Evolutionary conservation across 2,888 invertebrate genomes (phyloP), one percentile per base, ranked within the genome.

Genomic region (Allolobophora icterica): DNA sequence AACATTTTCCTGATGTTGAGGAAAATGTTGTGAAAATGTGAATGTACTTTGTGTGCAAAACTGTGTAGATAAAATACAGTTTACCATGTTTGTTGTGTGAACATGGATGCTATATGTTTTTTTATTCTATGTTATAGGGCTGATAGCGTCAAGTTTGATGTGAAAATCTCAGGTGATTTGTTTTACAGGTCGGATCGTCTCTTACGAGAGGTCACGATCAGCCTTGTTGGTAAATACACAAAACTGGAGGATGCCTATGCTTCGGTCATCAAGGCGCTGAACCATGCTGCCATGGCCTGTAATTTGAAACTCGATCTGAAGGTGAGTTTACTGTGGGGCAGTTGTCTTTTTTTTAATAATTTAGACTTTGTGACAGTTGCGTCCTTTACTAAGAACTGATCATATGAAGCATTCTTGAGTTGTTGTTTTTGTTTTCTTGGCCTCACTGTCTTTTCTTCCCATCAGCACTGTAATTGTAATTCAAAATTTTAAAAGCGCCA

Each of bases 181-280:
- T 71, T 30, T 52, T 92, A 34, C 93, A 96, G 97, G 71, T 97
- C 97, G 84, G 98, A 98, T 94, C 97, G 97, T 93, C 96, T 98
- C 21, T 96, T 97, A n/a, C 97, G 97, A 94, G 97, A 97, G 94
- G 98, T 99, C 0, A 97, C 96, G 92, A 99, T 99, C 91, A 97
- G 97, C 3, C 96, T 99, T 6, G 99, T 99, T 3, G 99, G 99
- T 15, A 99, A 99, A 96, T 99, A 99, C 94, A 99, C 99, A 0
- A 97, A 97, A 94, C 96, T 99, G 30, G 97, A 98, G 94, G 99
- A 99, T 96, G 97, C 99, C 0, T 99, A 99, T 94, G 98, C 99
- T 0, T 99, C 99, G 0, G 98, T 99, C 0, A 97, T 97, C 0
- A 99, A 99, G 96, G 98, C 99, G 0, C 95, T 99, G 89, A 97